Evolutionary conservation across 2,113 vertebrate genomes (phyloP), one percentile per base, ranked within the genome.

Genomic region (Agelaius tricolor): DNA sequence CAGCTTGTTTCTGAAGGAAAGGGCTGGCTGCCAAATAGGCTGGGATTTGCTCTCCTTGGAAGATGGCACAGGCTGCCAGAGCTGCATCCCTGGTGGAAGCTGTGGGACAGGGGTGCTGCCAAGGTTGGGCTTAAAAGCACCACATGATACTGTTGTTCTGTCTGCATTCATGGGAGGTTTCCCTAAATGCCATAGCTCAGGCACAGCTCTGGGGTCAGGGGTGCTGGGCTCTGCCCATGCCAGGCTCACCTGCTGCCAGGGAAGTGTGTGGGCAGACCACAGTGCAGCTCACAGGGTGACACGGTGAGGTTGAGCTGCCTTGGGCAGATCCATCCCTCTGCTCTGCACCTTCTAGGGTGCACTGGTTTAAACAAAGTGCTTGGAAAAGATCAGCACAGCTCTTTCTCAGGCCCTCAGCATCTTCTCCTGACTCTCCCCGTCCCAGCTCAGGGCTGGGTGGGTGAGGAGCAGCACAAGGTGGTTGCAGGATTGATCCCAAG

Each of bases 1-100:
- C 87, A 93, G 67, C 87, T 91, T n/a, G 6, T 79, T 87, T 93
- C 84, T 73, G 31, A 49, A 80, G 78, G 44, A 67, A 82, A 82
- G 84, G 86, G 84, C 77, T 66, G 67, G 16, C 87, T 94, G 93
- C 81, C 90, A 96, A 7, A 30, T 13, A 21, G 49, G 71, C 55
- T 65, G 90, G 31, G 43, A 30, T 93, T 62, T 89, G 52, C 65
- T 83, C 83, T 85, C 62, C 63, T 26, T 11, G 1, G 91, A 73
- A 82, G 75, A 44, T 28, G 41, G 41, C 1, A 3, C 27, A 7
- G 78, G 49, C 44, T 76, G 81, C 80, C 58, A 20, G 87, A 51
- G 44, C 54, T 87, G 65, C 41, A 18, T 44, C 71, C 58, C 72
- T 28, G 43, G 41, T 7, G 20, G 86, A 65, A 51, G 74, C 16